These are phyloP conservation scores for Tipula unca DNA, from an alignment of 2,888 invertebrate species.

Conservation along the genomic window DNA sequence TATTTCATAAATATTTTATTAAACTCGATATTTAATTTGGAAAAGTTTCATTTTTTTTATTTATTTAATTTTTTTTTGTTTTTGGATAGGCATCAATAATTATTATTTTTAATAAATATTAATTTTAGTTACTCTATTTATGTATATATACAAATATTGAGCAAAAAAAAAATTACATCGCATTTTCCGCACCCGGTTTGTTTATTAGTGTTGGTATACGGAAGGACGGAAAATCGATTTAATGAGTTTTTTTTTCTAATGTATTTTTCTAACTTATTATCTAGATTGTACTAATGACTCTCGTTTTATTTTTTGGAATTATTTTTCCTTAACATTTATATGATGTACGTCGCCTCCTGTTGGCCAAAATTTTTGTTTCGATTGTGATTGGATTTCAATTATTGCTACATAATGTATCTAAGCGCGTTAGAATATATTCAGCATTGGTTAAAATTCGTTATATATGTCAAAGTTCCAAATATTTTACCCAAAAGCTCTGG, in stretches of 20 bases:
- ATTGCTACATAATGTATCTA: not conserved
- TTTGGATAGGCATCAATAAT: not conserved
- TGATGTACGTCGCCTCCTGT: not conserved
- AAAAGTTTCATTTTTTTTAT: not conserved
- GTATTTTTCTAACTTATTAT: not conserved
- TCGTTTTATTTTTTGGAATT: not conserved
- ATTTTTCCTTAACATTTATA: not conserved
- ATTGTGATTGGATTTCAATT: not conserved
- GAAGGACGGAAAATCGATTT: not conserved
- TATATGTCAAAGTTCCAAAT: too few relatives aligned
- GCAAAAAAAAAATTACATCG: not conserved
- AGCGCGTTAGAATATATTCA: too few relatives aligned
- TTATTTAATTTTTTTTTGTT: not conserved
- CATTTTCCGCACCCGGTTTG: not conserved
- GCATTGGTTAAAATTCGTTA: too few relatives aligned
- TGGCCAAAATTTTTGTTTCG: not conserved
- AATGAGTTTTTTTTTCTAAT: not conserved
- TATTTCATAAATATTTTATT: not conserved
- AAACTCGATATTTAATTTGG: not conserved
- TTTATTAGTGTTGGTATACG: not conserved
- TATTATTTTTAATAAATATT: not conserved
- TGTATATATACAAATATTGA: not conserved
- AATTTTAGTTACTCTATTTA: not conserved
- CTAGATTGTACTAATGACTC: not conserved
- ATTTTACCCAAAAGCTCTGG: too few relatives aligned